These are phyloP conservation scores for Tenthredo scrophulariae DNA, from an alignment of 2,888 invertebrate species.

Conservation along the genomic window DNA sequence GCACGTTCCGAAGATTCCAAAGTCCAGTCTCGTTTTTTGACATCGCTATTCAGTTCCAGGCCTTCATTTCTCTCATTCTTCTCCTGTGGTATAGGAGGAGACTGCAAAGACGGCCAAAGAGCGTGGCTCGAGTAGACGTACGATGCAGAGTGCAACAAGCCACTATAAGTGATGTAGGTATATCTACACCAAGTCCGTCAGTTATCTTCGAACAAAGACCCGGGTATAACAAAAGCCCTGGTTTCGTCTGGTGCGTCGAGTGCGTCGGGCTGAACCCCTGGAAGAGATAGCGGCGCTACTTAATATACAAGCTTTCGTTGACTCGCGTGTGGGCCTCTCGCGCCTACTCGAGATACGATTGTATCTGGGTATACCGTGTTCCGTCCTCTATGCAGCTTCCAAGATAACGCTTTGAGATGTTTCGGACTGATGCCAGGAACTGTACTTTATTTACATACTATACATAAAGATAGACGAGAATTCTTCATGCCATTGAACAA, in stretches of 20 bases:
- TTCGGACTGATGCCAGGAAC: not conserved
- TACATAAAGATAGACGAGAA: not conserved
- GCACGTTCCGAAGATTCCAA: constrained; percentile 1
- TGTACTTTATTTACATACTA: not conserved
- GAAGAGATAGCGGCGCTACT: constrained; percentile 52
- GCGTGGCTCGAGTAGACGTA: not conserved
- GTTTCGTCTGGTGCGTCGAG: constrained; percentile 37
- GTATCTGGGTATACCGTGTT: constrained; percentile 12
- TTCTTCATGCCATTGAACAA: not conserved
- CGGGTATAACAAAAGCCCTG: constrained; percentile 3
- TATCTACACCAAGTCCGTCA: constrained; percentile 23
- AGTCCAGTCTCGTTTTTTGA: not conserved
- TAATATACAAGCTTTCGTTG: constrained; percentile 61
- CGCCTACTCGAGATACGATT: constrained; percentile 61
- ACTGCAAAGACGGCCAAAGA: not conserved
- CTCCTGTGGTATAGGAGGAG: not conserved
- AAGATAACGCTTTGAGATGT: constrained; percentile 31
- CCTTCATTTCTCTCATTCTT: not conserved
- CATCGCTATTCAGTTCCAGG: not conserved
- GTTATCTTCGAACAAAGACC: constrained; percentile 43
- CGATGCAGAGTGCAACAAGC: constrained; percentile 18
- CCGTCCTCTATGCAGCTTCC: constrained; percentile 13
- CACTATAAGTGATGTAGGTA: constrained; percentile 1
- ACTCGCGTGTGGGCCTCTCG: constrained; percentile 59
- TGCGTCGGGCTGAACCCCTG: constrained; percentile 24